Base-by-base conservation (phyloP, 2,888 invertebrate species). In the Megamerina dolium region DNA sequence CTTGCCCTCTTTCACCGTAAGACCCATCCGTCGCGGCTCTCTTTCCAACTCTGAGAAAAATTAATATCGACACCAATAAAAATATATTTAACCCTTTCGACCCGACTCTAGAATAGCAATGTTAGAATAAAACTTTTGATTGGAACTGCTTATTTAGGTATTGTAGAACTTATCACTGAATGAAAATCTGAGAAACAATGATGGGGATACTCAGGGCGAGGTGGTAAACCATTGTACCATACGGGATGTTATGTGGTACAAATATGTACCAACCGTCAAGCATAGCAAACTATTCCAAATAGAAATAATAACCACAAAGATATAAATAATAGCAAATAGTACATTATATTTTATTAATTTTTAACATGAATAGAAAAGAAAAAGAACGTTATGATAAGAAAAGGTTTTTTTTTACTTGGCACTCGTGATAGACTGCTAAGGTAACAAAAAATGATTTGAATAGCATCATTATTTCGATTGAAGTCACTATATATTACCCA, bases 401-500 rank as follows among this genome's bases (percentile, higher is more conserved):
- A 39, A 20, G 20, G 3, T 27, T 20, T 14, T 5, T 27, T 29
- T 35, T 41, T 41, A 34, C 30, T 32, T 40, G 33, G 33, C 26
- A 41, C 29, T 41, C 35, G 20, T 29, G 12, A n/a, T 30, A 41
- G 5, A 35, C 18, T 9, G 42, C 37, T 4, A 44, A 39, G 12
- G 36, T 34, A 26, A 44, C 42, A 19, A 48, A 29, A 21, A 48
- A 36, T 13, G 17, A 18, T 26, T 41, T 38, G 37, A 45, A 47
- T 12, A 41, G 47, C 39, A 45, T 33, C n/a, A 45, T 50, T n/a
- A 6, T 43, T 46, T 29, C 41, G 26, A 9, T 30, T 41, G 13
- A 46, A 36, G 9, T 45, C 50, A 21, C 34, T 41, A 21, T 41
- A 41, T 37, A 50, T 43, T 12, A 44, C 29, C 46, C 41, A 46